phyloP scores from a whole-genome alignment of 2,113 vertebrate species.

The Axis porcinus region DNA sequence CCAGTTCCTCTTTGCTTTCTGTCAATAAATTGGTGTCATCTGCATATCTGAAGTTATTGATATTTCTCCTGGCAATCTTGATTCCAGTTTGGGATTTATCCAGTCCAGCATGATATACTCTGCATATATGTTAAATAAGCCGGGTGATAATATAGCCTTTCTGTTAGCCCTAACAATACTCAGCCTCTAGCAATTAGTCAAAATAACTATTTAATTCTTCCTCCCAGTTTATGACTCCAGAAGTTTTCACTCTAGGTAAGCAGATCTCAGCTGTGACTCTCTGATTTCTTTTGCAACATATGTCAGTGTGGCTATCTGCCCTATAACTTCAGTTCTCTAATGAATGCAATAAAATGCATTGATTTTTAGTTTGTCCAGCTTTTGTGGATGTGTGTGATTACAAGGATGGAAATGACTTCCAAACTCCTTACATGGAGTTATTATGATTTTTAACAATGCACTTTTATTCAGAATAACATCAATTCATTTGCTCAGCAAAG shows the following conservation, averaged over 20 bases:
- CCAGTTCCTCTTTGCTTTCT: too few species aligned
- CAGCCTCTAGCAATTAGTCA: neutral
- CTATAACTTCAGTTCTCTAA: neutral
- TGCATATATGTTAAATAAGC: neutral
- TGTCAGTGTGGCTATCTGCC: neutral
- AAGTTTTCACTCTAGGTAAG: neutral
- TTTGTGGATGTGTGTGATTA: neutral
- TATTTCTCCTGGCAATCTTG: neutral
- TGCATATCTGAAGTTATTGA: neutral
- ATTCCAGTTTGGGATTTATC: neutral
- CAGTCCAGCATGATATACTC: neutral
- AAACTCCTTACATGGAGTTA: neutral
- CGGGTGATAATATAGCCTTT: neutral
- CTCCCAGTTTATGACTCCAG: neutral
- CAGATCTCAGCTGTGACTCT: neutral
- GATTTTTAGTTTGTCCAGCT: neutral
- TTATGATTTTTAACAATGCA: neutral
- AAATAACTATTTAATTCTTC: neutral
- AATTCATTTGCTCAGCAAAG: neutral
- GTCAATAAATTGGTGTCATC: neutral
- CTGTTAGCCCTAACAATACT: neutral
- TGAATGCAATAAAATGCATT: neutral
- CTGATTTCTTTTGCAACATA: neutral
- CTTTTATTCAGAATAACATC: neutral
- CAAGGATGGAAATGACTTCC: neutral